phyloP scores from a whole-genome alignment of 2,888 invertebrate species.

The Icerya purchasi region DNA sequence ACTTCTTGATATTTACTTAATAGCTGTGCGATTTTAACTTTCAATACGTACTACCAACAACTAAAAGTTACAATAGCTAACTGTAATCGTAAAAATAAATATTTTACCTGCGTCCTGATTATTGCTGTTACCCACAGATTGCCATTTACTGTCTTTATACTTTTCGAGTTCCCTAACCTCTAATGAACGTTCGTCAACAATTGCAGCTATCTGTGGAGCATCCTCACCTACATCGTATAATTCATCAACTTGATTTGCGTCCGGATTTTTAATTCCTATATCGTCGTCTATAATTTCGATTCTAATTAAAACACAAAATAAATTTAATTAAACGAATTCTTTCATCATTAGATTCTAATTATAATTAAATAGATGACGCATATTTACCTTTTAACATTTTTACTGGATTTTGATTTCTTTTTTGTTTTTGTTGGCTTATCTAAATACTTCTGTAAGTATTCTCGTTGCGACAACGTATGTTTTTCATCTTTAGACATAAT shows the following conservation, averaged over 20 bases:
- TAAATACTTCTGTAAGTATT: conserved; percentile 14
- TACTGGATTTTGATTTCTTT: conserved; percentile 1
- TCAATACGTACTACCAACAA: too few species aligned
- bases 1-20: too few species aligned
- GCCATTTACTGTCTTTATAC: conserved; percentile 22
- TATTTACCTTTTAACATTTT: background rate
- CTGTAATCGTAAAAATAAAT: too few species aligned
- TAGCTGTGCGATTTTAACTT: too few species aligned
- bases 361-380: too few species aligned
- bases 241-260: conserved; percentile 34
- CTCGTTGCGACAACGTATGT: conserved; percentile 12
- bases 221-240: conserved; percentile 55
- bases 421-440: conserved; percentile 10
- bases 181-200: conserved; percentile 60
- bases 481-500: too few species aligned
- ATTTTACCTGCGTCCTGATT: too few species aligned
- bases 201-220: conserved; percentile 70
- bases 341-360: too few species aligned
- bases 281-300: conserved; percentile 76
- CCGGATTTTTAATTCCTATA: conserved; percentile 28
- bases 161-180: conserved; percentile 27
- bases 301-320: too few species aligned
- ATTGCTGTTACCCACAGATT: too few species aligned
- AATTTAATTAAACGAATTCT: too few species aligned
- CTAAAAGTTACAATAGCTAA: too few species aligned